Evolutionary conservation across 2,113 vertebrate genomes (phyloP).

Genomic region (Lophius piscatorius): DNA sequence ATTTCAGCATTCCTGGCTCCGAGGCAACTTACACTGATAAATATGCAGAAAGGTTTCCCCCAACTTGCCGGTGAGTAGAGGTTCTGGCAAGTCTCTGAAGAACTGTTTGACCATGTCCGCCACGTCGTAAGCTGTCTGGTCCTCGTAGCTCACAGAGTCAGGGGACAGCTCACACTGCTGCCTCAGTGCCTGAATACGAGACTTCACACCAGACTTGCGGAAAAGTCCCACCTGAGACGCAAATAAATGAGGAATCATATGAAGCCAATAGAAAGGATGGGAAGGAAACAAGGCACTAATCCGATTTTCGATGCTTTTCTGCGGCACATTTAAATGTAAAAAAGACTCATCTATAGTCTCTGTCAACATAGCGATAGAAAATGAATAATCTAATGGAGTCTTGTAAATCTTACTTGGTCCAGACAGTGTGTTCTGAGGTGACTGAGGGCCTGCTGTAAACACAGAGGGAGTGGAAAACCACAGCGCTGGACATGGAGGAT

Average conservation of each 20-base stretch:
- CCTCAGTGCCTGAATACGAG: constrained; percentile 91
- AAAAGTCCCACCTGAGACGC: constrained; percentile 92
- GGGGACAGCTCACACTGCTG: constrained; percentile 93
- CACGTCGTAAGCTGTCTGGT: constrained; percentile 94
- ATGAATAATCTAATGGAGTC: neutral
- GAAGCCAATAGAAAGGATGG: neutral
- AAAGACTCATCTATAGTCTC: neutral
- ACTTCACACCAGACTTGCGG: constrained; percentile 95
- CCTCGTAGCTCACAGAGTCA: constrained; percentile 88
- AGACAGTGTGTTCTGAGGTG: constrained; percentile 90
- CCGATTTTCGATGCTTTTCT: neutral
- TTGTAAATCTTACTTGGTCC: constrained; percentile 86
- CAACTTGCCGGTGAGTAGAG: constrained; percentile 94
- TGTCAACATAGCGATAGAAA: neutral
- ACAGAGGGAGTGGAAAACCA: constrained; percentile 87
- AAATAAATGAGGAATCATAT: neutral
- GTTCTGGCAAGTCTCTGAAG: constrained; percentile 95
- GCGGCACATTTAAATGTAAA: constrained; percentile 1
- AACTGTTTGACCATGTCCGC: constrained; percentile 99
- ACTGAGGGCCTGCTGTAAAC: constrained; percentile 91
- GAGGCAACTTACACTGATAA: constrained; percentile 88
- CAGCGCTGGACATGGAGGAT: constrained; percentile 93
- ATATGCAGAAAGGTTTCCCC: constrained; percentile 97
- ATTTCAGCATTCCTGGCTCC: neutral
- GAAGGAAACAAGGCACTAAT: neutral